These are phyloP conservation scores for Mesochorus sp. DNA, from an alignment of 2,888 invertebrate genomes.

Conservation along the genomic window DNA sequence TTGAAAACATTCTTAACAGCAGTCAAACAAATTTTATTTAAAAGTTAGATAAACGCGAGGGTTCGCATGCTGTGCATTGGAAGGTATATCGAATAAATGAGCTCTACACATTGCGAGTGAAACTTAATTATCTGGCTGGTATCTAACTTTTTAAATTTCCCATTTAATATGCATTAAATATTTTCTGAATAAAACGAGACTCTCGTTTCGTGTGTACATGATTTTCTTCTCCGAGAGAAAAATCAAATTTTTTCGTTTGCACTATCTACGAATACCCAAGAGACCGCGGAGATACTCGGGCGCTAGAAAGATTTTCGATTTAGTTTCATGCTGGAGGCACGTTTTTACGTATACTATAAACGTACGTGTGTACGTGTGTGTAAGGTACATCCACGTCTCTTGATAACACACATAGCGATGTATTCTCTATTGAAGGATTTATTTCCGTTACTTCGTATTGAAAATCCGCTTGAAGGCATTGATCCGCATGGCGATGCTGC, in stretches of 20 bases:
- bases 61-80: too few species aligned
- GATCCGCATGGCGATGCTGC: constrained; percentile 3
- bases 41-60: too few species aligned
- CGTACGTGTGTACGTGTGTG: background rate
- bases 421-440: constrained; percentile 5
- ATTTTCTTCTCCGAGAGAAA: background rate
- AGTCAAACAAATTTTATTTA: too few species aligned
- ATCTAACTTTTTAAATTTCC: too few species aligned
- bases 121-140: too few species aligned
- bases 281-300: background rate
- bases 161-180: too few species aligned
- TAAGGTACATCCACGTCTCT: background rate
- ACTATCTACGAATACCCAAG: background rate
- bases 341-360: background rate
- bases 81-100: too few species aligned
- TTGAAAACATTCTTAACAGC: too few species aligned
- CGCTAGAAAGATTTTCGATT: constrained; percentile 16
- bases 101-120: too few species aligned
- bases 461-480: background rate
- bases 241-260: background rate
- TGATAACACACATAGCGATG: background rate
- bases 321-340: background rate
- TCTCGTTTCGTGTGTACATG: too few species aligned
- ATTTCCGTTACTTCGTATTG: constrained; percentile 4
- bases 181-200: too few species aligned